phyloP scores from a whole-genome alignment of 2,113 vertebrate species.

The Macroglossus sobrinus region DNA sequence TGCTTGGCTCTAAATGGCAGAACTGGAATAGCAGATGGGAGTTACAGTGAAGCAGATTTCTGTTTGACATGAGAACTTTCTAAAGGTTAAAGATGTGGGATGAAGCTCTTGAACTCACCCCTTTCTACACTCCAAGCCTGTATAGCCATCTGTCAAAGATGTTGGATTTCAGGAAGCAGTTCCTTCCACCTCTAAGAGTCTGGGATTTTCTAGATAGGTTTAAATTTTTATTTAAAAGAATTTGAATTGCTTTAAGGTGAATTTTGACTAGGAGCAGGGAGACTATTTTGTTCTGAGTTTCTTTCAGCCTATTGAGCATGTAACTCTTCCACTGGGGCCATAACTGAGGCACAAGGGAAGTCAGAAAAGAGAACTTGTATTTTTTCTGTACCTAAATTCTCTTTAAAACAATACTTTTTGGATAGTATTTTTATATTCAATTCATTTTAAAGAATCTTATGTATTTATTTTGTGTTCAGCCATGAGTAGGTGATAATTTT shows the following conservation, averaged over 20 bases:
- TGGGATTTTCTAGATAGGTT: slow-evolving; percentile 23
- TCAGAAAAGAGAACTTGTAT: background rate
- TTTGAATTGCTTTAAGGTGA: background rate
- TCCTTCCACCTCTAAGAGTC: background rate
- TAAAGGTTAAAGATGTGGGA: slow-evolving; percentile 52
- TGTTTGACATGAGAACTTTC: slow-evolving; percentile 48
- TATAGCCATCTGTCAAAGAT: slow-evolving; percentile 55
- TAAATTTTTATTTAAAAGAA: slow-evolving; percentile 36
- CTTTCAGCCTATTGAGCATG: background rate
- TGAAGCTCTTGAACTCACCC: slow-evolving; percentile 14
- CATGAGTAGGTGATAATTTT: background rate
- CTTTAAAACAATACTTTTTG: slow-evolving; percentile 29
- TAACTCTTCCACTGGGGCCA: background rate
- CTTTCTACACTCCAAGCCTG: background rate
- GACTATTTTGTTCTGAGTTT: background rate
- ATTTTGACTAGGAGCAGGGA: background rate
- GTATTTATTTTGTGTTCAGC: background rate
- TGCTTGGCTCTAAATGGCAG: slow-evolving; percentile 40
- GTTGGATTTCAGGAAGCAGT: slow-evolving; percentile 14
- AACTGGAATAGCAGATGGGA: slow-evolving; percentile 55
- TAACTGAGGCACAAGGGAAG: background rate
- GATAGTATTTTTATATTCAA: background rate
- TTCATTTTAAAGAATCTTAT: background rate
- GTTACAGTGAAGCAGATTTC: slow-evolving; percentile 51
- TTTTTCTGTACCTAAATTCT: slow-evolving; percentile 16